Evolutionary conservation across 2,888 invertebrate genomes (phyloP), one percentile per base, ranked within the genome.

Genomic region (Macroteleia sp.): DNA sequence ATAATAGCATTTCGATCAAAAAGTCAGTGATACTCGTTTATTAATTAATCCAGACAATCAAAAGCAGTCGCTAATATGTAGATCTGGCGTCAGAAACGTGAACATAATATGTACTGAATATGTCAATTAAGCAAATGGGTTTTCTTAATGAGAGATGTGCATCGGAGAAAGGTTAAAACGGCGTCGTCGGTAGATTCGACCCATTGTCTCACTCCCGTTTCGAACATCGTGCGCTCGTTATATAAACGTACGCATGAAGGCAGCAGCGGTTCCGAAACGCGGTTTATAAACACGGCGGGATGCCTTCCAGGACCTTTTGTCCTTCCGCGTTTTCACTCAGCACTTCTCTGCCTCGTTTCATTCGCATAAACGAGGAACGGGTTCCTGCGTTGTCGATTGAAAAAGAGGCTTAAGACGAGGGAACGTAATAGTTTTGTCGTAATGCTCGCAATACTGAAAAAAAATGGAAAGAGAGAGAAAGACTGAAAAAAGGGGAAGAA

Each of bases 291-390:
- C 82, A 70, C 85, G 76, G 64, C 81, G 80, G 85, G 85, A 83
- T 74, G 80, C 81, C 82, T 81, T 77, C 64, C 83, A 84, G 83
- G 80, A 82, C 81, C 85, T 83, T 85, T 87, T 85, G 85, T 85
- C 84, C 83, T 81, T 83, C 73, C 82, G 83, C 82, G 81, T 81
- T 84, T 83, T 82, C 83, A 83, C 85, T 83, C 84, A 73, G 81
- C 80, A 81, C 80, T 84, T 81, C 82, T 83, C 81, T 82, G 81
- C 77, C 67, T 69, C 76, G 81, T 80, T 82, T 80, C 77, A 82
- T 80, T 82, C 81, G 83, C 80, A 83, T 81, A 85, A 82, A 83
- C 82, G 82, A 82, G 80, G 83, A 85, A 83, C 83, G 81, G 78
- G 83, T 83, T 84, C 79, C 83, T 50, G 82, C 62, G 74, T 69